Evolutionary conservation across 2,888 invertebrate species (phyloP).

Genomic region (Diarsia mendica): DNA sequence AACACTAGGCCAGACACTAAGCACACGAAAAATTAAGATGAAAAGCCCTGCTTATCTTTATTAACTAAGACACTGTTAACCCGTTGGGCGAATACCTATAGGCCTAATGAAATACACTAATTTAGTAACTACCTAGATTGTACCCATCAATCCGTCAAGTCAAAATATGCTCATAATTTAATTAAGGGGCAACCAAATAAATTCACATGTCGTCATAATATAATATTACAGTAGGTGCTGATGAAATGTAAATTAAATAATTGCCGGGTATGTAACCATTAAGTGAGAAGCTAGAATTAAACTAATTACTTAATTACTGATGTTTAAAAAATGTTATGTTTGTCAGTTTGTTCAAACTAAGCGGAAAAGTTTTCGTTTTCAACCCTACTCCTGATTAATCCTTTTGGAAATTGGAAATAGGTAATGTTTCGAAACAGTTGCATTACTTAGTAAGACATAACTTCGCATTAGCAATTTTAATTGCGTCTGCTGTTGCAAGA

Average conservation of each 20-base stretch:
- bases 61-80: too few species aligned
- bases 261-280: constrained; percentile 43
- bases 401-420: too few species aligned
- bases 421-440: too few species aligned
- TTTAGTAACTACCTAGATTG: constrained; percentile 12
- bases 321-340: neutral
- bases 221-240: constrained; percentile 2
- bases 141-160: constrained; percentile 12
- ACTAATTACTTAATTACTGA: constrained; percentile 24
- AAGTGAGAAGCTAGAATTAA: constrained; percentile 34
- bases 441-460: too few species aligned
- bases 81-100: neutral
- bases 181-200: constrained; percentile 1
- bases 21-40: too few species aligned
- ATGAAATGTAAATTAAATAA: constrained; percentile 55
- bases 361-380: too few species aligned
- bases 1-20: too few species aligned
- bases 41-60: too few species aligned
- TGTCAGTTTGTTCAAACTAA: constrained; percentile 10
- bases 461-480: too few species aligned
- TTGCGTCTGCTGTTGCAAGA: too few species aligned
- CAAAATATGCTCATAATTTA: constrained; percentile 20
- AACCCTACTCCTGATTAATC: too few species aligned
- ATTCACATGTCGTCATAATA: constrained; percentile 24
- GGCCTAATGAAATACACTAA: neutral